These are phyloP conservation scores for Andrena chrysosceles DNA, from an alignment of 2,888 invertebrate species.

Conservation along the genomic window DNA sequence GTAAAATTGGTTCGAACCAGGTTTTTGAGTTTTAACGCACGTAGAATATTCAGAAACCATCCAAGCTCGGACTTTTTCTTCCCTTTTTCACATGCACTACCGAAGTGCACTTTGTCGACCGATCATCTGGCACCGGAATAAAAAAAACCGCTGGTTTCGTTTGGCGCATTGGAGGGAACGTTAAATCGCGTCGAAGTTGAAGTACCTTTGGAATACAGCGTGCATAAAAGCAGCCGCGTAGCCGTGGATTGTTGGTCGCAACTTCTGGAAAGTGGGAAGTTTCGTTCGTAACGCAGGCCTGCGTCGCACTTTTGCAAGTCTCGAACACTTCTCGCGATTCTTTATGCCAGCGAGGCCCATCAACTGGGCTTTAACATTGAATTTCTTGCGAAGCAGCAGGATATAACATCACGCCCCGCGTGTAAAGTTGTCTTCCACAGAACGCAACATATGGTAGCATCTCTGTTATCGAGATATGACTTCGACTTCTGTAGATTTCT, in stretches of 20 bases:
- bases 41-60: too few species aligned
- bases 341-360: neutral
- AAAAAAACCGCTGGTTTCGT: too few species aligned
- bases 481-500: too few species aligned
- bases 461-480: neutral
- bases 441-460: neutral
- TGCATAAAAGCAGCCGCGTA: neutral
- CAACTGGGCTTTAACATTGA: neutral
- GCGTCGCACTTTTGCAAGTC: neutral
- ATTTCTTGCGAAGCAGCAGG: neutral
- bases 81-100: too few species aligned
- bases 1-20: too few species aligned
- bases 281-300: neutral
- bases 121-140: too few species aligned
- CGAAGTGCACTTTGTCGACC: too few species aligned
- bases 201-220: neutral
- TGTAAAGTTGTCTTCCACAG: neutral
- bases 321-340: neutral
- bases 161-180: too few species aligned
- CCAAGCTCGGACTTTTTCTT: too few species aligned
- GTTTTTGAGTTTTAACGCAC: too few species aligned
- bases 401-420: too few species aligned
- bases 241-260: neutral
- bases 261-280: slow-evolving; percentile 4
- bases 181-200: neutral